These are phyloP conservation scores for Styela plicata DNA, from an alignment of 23 tunicate genomes.

Conservation along the genomic window DNA sequence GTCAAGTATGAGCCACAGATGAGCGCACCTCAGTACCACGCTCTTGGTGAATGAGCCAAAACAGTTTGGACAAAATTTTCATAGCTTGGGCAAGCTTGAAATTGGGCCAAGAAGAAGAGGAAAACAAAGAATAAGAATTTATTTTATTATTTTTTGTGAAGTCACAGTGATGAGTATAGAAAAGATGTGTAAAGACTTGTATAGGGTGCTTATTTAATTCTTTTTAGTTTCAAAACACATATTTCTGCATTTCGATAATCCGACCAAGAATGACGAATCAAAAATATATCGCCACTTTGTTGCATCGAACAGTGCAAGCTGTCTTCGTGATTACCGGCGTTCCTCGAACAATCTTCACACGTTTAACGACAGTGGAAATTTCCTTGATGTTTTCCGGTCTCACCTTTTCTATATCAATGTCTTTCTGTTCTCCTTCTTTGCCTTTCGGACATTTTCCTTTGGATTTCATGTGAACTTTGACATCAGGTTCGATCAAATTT, in stretches of 20 bases:
- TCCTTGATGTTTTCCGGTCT: constrained; percentile 53
- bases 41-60: no score
- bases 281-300: constrained; percentile 53
- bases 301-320: constrained; percentile 47
- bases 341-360: constrained; percentile 42
- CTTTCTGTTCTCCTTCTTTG: constrained; percentile 16
- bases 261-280: no score
- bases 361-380: constrained; percentile 47
- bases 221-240: no score
- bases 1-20: no score
- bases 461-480: constrained; percentile 25
- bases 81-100: neutral
- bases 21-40: no score
- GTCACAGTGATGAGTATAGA: neutral
- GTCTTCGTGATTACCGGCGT: constrained; percentile 52
- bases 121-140: neutral
- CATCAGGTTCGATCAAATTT: constrained; percentile 39
- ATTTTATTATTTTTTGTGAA: no score
- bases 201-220: neutral
- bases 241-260: neutral
- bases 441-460: constrained; percentile 13
- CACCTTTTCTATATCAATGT: constrained; percentile 57
- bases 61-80: no score
- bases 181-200: constrained; percentile 7
- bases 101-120: neutral